Percentiles rank a stretch among this genome's conserved stretches.
These are phyloP conservation scores for Mythimna loreyi DNA, from an alignment of 2,888 invertebrate species.

Conservation along the genomic window DNA sequence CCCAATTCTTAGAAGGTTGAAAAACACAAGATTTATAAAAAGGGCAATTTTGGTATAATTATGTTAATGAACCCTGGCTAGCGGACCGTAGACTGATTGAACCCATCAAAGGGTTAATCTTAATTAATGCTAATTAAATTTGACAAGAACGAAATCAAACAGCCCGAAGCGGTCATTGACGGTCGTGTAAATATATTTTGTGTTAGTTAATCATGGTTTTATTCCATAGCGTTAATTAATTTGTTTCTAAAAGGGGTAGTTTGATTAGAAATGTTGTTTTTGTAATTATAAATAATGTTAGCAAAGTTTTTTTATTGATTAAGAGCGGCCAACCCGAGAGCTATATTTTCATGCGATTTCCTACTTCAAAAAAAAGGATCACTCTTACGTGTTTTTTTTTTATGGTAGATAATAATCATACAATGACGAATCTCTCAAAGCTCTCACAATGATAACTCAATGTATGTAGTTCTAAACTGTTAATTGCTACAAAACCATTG, in stretches of 20 bases:
- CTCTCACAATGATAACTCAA: background rate
- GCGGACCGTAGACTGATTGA: slow-evolving; percentile 31
- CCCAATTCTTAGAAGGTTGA: background rate
- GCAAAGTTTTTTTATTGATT: background rate
- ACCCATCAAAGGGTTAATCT: slow-evolving; percentile 53
- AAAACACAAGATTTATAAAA: slow-evolving; percentile 2
- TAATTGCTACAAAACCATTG: too few species aligned
- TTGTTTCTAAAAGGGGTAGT: background rate
- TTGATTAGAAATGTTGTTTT: slow-evolving; percentile 9
- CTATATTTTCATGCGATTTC: too few species aligned
- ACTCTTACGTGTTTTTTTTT: too few species aligned
- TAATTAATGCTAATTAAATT: slow-evolving; percentile 61
- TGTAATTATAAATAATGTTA: background rate
- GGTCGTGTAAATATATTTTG: slow-evolving; percentile 37
- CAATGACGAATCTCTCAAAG: too few species aligned
- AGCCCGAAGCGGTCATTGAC: slow-evolving; percentile 37
- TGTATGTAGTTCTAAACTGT: too few species aligned
- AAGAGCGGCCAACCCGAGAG: too few species aligned
- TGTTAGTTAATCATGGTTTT: slow-evolving; percentile 4
- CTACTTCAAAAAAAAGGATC: too few species aligned
- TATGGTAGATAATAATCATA: too few species aligned
- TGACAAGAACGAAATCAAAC: slow-evolving; percentile 42
- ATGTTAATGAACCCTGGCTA: slow-evolving; percentile 35
- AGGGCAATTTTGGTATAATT: slow-evolving; percentile 29
- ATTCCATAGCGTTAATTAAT: slow-evolving; percentile 13